A percentile compares a stretch with the other conserved stretches of the same genome.
Conservation (phyloP, 2,113 vertebrate species). For the Archocentrus centrarchus region DNA sequence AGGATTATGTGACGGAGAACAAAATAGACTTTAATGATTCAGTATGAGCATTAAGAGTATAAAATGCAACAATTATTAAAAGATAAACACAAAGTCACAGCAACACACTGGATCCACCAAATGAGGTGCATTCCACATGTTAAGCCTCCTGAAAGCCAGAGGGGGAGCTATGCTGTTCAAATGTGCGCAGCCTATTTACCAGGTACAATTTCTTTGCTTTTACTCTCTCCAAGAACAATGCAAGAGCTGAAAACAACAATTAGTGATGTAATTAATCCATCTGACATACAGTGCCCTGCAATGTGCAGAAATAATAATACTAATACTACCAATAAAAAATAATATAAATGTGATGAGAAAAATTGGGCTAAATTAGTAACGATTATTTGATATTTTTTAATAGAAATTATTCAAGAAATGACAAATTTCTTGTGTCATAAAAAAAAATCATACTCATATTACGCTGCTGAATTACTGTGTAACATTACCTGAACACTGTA, state of each 20-base stretch:
- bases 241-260: background rate
- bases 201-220: constrained; percentile 7
- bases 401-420: background rate
- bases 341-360: background rate
- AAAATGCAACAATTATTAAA: background rate
- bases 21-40: background rate
- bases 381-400: background rate
- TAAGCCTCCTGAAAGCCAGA: constrained; percentile 42
- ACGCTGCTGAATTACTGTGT: background rate
- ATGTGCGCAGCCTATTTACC: background rate
- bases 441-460: background rate
- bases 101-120: constrained; percentile 10
- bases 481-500: background rate
- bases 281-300: background rate
- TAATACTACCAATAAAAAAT: background rate
- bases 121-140: constrained; percentile 26
- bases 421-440: background rate
- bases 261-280: background rate
- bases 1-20: background rate
- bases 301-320: background rate
- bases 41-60: background rate
- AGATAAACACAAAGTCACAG: background rate
- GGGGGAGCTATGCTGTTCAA: constrained; percentile 55
- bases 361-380: background rate
- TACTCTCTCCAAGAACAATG: background rate